Percentiles rank a stretch among this genome's conserved stretches.
Conservation (phyloP, 1,140 invertebrate species). For the Aphelinus atriplicis region DNA sequence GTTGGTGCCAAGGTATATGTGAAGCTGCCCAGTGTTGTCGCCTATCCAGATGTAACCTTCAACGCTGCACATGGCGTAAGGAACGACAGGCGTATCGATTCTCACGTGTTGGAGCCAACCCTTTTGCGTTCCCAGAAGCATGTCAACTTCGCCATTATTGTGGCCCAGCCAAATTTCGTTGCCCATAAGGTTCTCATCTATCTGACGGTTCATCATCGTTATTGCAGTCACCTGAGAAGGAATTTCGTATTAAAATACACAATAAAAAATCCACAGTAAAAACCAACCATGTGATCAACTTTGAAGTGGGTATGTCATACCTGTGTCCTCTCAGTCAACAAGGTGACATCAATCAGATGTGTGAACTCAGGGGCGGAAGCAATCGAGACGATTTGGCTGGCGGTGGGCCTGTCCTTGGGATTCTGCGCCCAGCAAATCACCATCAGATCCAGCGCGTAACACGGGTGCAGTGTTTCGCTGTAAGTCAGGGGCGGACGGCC, state of each 20-base stretch:
- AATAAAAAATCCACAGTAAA: neutral
- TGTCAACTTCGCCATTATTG: conserved; percentile 76
- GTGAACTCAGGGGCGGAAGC: conserved; percentile 92
- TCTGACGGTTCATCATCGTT: conserved; percentile 56
- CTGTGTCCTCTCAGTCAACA: conserved; percentile 70
- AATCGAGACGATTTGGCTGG: conserved; percentile 92
- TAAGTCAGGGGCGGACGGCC: conserved; percentile 87
- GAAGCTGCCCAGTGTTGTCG: conserved; percentile 81
- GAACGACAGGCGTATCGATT: conserved; percentile 68
- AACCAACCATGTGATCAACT: no score
- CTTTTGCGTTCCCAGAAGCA: conserved; percentile 69
- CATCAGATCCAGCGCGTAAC: conserved; percentile 94
- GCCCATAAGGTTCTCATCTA: conserved; percentile 59
- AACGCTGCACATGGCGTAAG: conserved; percentile 76
- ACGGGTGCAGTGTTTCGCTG: conserved; percentile 85
- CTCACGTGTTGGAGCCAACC: conserved; percentile 71
- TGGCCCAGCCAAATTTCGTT: conserved; percentile 78
- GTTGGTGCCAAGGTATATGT: conserved; percentile 73
- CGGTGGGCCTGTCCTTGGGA: conserved; percentile 87
- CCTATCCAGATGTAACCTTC: conserved; percentile 85
- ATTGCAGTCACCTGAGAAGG: conserved; percentile 65
- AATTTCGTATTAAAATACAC: neutral
- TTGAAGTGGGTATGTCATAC: conserved; percentile 48
- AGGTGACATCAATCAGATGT: conserved; percentile 84
- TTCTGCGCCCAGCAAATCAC: conserved; percentile 93